Percentiles rank a stretch among this genome's conserved stretches.
These are phyloP conservation scores for Lophotis ruficrista DNA, from an alignment of 2,113 vertebrate species.

Conservation along the genomic window DNA sequence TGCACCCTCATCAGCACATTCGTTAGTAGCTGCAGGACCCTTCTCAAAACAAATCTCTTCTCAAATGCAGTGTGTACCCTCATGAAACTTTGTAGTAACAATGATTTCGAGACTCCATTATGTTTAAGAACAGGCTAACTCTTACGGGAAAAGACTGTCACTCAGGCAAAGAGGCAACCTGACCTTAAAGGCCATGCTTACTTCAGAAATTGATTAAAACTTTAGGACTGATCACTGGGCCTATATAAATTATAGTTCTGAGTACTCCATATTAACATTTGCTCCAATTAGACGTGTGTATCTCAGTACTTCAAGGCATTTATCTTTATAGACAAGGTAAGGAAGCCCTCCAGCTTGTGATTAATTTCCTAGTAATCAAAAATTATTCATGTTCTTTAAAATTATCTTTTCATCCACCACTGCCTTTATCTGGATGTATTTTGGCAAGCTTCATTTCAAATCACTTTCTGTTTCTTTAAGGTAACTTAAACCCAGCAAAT, in stretches of 20 bases:
- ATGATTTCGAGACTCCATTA: background rate
- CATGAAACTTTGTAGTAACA: background rate
- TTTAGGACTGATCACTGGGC: background rate
- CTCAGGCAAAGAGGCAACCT: background rate
- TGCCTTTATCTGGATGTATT: background rate
- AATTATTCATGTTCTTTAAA: background rate
- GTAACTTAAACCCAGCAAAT: background rate
- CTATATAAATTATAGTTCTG: background rate
- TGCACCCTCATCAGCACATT: background rate
- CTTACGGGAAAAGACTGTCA: background rate
- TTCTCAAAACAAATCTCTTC: background rate
- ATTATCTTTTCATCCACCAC: background rate
- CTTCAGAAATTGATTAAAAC: background rate
- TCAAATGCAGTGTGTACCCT: background rate
- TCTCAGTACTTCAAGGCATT: background rate
- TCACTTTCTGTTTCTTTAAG: background rate
- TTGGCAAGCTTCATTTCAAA: background rate
- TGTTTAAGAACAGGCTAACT: background rate
- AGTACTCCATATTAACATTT: background rate
- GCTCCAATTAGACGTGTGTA: background rate
- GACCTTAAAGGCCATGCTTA: background rate
- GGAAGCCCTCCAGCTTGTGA: background rate
- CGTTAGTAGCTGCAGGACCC: background rate
- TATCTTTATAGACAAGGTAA: background rate
- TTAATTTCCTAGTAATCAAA: background rate